A percentile compares a stretch with the other conserved stretches of the same genome.
These are phyloP conservation scores for Lottia scabra DNA, from an alignment of 2,888 invertebrate genomes.

Conservation along the genomic window DNA sequence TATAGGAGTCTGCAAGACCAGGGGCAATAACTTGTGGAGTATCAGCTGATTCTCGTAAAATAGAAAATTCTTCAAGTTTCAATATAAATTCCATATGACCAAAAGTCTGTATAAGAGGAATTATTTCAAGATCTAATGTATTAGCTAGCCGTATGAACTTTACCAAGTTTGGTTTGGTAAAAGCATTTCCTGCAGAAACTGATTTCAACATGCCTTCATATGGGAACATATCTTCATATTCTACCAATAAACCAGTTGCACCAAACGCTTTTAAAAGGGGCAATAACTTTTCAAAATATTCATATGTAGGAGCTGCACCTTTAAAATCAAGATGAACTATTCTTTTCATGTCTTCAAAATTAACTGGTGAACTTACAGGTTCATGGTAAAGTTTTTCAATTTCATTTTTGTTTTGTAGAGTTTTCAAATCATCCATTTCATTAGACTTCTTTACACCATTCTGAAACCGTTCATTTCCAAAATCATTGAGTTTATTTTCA, in stretches of 20 bases:
- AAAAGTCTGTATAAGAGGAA: slow-evolving; percentile 85
- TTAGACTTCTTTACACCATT: no score
- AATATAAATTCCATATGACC: slow-evolving; percentile 85
- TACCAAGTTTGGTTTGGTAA: slow-evolving; percentile 41
- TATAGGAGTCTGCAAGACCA: slow-evolving; percentile 68
- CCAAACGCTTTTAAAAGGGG: slow-evolving; percentile 68
- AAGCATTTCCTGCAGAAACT: slow-evolving; percentile 72
- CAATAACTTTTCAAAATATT: slow-evolving; percentile 67
- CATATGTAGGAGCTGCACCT: slow-evolving; percentile 81
- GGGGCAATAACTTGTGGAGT: slow-evolving; percentile 66
- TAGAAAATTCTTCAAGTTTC: slow-evolving; percentile 77
- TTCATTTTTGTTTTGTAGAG: no score
- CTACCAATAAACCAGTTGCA: slow-evolving; percentile 82
- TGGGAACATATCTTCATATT: slow-evolving; percentile 91
- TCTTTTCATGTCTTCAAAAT: slow-evolving; percentile 52
- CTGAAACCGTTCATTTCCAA: no score
- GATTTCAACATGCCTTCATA: slow-evolving; percentile 75
- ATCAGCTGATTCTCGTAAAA: slow-evolving; percentile 76
- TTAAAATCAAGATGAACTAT: slow-evolving; percentile 87
- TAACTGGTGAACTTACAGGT: slow-evolving; percentile 11
- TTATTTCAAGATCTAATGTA: slow-evolving; percentile 75
- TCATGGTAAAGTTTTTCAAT: not conserved
- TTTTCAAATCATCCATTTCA: no score
- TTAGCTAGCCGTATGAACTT: slow-evolving; percentile 77
- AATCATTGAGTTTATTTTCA: no score